Evolutionary conservation across 1,140 invertebrate species (phyloP).

Genomic region (Brachionus angularis): DNA sequence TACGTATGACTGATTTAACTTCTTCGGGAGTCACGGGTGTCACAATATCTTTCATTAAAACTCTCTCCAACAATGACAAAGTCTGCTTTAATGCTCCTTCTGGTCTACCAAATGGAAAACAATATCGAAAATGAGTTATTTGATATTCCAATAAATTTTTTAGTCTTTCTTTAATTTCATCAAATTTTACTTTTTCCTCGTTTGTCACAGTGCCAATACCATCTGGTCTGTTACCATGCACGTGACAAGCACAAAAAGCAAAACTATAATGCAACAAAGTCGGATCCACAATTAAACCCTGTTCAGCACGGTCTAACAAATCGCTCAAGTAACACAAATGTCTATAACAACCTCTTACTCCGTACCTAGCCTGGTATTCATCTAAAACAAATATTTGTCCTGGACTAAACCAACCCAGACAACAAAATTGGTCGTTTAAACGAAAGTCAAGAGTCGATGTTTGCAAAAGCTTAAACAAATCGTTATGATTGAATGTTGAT

Average conservation of each 20-base stretch:
- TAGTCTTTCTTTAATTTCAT: conserved; percentile 90
- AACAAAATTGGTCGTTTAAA: conserved; percentile 92
- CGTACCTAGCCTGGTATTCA: conserved; percentile 95
- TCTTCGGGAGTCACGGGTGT: conserved; percentile 95
- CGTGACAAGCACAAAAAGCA: conserved; percentile 96
- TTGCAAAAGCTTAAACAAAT: conserved; percentile 83
- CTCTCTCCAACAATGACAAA: conserved; percentile 86
- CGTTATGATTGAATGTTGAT: conserved; percentile 88
- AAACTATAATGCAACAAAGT: conserved; percentile 97
- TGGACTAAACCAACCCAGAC: conserved; percentile 97
- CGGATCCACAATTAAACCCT: conserved; percentile 90
- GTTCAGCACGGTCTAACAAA: conserved; percentile 87
- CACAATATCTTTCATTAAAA: conserved; percentile 97
- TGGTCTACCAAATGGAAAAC: conserved; percentile 95
- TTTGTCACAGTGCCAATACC: conserved; percentile 80
- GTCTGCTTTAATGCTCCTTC: conserved; percentile 95
- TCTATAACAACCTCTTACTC: conserved; percentile 89
- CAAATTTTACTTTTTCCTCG: conserved; percentile 95
- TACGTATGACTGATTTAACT: conserved; percentile 88
- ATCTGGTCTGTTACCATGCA: conserved; percentile 55
- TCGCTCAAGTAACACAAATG: conserved; percentile 94
- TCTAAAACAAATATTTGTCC: conserved; percentile 96
- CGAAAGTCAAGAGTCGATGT: conserved; percentile 87
- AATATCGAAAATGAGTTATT: conserved; percentile 97
- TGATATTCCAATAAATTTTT: conserved; percentile 89